Base-by-base conservation (phyloP, 1,140 invertebrate species). In the Heterodera schachtii region DNA sequence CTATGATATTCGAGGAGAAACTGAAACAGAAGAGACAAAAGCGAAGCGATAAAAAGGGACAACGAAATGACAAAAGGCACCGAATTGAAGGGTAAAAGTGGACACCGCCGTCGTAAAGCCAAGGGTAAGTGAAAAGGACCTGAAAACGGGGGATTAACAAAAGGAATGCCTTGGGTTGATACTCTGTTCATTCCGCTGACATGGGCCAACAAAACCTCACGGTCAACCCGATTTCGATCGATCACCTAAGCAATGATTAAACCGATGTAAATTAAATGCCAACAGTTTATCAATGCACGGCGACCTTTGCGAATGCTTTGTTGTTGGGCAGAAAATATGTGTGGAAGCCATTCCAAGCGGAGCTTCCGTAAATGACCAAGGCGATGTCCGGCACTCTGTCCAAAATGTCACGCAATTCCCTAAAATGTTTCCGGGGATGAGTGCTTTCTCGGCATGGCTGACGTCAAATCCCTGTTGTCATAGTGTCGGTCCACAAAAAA, bases 321-420 rank as follows among this genome's bases (percentile, higher is more conserved):
- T 89, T 90, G 44, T 75, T 88, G 5, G 88, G 88, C 13, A 89
- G 74, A 74, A 89, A 89, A 81, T 88, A 89, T 3, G 88, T 89
- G 76, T 89, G 89, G 74, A 89, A 89, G 13, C 89, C 88, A 79
- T 90, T 90, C 88, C 88, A 89, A 11, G 89, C 89, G 16, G 88
- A 90, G 73, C 84, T 82, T 41, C 78, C 88, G 73, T 81, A 89
- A 49, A 89, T 90, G 5, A 89, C 89, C 11, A 89, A 60, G 19
- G 76, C 88, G 75, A 89, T 90, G 80, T 90, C 88, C 4, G 88
- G 88, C 44, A 87, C 85, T n/a, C 88, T 83, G 75, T 90, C 85
- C 3, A 89, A 81, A 52, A 89, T 85, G 74, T 89, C 88, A 8
- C 88, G 81, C 13, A 89, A 71, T 80, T 89, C 89, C 13, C 87